phyloP scores from a whole-genome alignment of 2,113 vertebrate species.

The Psophia crepitans region DNA sequence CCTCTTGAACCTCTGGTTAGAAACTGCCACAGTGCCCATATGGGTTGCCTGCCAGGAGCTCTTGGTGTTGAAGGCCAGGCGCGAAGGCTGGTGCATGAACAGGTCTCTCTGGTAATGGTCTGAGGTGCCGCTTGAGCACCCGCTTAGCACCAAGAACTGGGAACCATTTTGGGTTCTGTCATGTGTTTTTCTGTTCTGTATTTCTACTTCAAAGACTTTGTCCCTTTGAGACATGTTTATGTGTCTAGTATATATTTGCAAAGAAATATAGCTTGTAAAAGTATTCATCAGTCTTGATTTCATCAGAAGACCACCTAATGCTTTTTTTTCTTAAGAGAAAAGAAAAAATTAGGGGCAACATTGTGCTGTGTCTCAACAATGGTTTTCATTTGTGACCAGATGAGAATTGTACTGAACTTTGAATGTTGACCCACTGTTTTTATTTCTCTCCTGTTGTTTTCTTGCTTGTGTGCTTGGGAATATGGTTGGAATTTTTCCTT shows the following conservation, averaged over 20 bases:
- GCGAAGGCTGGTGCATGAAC: not conserved
- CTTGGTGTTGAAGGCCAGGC: not conserved
- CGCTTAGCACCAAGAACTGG: not conserved
- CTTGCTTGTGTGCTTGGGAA: not conserved
- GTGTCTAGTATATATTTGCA: not conserved
- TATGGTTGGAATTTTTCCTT: not conserved
- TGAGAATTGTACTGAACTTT: not conserved
- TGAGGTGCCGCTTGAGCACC: not conserved
- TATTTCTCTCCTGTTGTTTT: not conserved
- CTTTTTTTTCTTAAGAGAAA: not conserved
- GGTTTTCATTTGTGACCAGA: not conserved
- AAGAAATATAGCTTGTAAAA: not conserved
- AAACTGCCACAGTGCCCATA: not conserved
- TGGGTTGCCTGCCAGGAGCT: not conserved
- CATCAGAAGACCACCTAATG: not conserved
- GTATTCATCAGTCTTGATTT: not conserved
- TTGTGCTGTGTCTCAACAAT: not conserved
- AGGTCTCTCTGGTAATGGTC: accelerated
- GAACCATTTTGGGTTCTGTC: not conserved
- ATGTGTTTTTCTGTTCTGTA: not conserved
- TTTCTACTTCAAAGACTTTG: not conserved
- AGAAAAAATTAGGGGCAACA: not conserved
- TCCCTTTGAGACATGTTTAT: not conserved
- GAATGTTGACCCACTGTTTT: not conserved
- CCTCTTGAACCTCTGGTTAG: not conserved